Percentiles rank a stretch among this genome's conserved stretches.
Evolutionary conservation across 2,113 vertebrate genomes (phyloP).

Genomic region (Nibea coibor): DNA sequence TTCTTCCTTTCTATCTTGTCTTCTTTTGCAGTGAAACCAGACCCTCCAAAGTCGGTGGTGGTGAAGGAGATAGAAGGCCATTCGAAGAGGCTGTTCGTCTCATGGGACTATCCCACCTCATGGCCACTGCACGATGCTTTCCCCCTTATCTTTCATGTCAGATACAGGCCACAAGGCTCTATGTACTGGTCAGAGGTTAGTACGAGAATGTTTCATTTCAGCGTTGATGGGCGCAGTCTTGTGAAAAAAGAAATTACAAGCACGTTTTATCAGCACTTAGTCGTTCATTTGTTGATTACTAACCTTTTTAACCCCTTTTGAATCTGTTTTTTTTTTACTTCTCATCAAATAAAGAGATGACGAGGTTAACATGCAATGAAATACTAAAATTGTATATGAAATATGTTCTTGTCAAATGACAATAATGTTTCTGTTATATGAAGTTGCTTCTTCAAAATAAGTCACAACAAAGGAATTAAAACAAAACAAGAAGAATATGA

Average conservation of each 20-base stretch:
- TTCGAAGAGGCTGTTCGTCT: conserved; percentile 71
- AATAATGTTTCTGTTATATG: background rate
- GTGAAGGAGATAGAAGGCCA: conserved; percentile 54
- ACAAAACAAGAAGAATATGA: background rate
- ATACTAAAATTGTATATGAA: no score
- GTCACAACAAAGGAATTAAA: background rate
- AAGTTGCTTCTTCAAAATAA: background rate
- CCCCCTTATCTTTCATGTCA: conserved; percentile 78
- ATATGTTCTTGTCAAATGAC: background rate
- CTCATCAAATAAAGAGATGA: background rate
- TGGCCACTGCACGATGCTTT: conserved; percentile 72
- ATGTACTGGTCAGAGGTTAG: conserved; percentile 81
- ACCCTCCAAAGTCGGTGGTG: conserved; percentile 74
- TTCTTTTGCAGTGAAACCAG: conserved; percentile 79
- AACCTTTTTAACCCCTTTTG: background rate
- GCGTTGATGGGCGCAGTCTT: background rate
- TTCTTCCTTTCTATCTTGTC: background rate
- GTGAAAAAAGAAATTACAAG: background rate
- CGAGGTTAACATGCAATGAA: background rate
- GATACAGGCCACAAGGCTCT: conserved; percentile 80
- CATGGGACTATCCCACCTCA: conserved; percentile 76
- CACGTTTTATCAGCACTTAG: background rate
- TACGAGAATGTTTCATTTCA: background rate
- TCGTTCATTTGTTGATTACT: background rate
- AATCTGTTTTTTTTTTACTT: background rate